Evolutionary conservation across 2,797 vertebrate species (phyloP).

Genomic region (Danio jaintianensis): DNA sequence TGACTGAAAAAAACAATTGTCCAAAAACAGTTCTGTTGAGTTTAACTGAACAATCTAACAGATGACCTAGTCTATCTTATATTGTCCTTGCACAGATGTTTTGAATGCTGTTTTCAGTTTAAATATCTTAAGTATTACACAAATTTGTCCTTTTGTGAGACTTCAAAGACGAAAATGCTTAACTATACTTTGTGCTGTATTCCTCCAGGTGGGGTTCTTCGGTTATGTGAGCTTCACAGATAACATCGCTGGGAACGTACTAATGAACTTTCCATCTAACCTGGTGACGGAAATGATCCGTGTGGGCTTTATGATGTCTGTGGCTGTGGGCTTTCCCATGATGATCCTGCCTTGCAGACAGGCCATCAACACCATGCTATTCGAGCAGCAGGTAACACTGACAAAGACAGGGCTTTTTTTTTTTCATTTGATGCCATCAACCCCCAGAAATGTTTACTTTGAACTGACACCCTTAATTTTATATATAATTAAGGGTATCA

Average conservation of each 20-base stretch:
- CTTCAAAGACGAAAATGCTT: neutral
- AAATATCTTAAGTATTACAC: neutral
- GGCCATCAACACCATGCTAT: constrained; percentile 96
- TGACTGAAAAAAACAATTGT: too few species aligned
- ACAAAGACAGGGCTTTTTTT: neutral
- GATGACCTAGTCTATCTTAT: too few species aligned
- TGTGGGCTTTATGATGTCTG: constrained; percentile 97
- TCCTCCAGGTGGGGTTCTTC: constrained; percentile 92
- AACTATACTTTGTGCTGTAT: neutral
- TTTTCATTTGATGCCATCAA: neutral
- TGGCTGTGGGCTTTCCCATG: constrained; percentile 97
- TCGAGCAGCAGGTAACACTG: constrained; percentile 92
- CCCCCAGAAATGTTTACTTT: neutral
- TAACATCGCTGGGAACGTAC: constrained; percentile 91
- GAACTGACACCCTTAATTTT: too few species aligned
- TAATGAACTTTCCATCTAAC: constrained; percentile 98
- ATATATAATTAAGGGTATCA: too few species aligned
- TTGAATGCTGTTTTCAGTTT: constrained; percentile 4
- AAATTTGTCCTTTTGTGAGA: neutral
- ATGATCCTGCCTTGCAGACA: constrained; percentile 98
- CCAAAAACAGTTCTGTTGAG: too few species aligned
- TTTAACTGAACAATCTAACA: too few species aligned
- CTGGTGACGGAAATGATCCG: constrained; percentile 95
- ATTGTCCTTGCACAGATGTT: neutral
- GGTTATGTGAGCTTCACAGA: constrained; percentile 97